phyloP scores from a whole-genome alignment of 2,797 vertebrate genomes.

The Sebastes taczanowskii region DNA sequence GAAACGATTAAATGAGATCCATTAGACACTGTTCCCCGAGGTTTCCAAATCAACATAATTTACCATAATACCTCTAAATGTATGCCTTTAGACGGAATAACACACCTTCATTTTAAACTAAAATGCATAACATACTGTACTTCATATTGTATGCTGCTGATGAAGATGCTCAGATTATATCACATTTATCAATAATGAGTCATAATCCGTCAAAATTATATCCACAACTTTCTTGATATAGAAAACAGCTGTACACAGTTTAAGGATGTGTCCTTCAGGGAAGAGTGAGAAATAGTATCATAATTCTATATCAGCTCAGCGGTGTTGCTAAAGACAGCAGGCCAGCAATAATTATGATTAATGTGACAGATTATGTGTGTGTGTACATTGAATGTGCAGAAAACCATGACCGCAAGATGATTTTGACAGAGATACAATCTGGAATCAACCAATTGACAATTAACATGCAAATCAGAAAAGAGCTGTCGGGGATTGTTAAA shows the following conservation, averaged over 20 bases:
- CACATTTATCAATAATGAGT: not conserved
- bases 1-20: not conserved
- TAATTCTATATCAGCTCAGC: not conserved
- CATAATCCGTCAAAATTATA: not conserved
- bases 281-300: not conserved
- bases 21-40: not conserved
- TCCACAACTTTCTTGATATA: not conserved
- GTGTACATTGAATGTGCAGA: slow-evolving; percentile 25
- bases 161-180: not conserved
- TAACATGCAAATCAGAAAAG: slow-evolving; percentile 47
- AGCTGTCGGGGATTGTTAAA: slow-evolving; percentile 10
- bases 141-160: not conserved
- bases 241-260: not conserved
- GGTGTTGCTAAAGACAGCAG: not conserved
- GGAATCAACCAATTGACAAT: slow-evolving; percentile 18
- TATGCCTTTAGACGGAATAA: not conserved
- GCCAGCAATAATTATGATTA: slow-evolving; percentile 23
- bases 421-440: slow-evolving; percentile 28
- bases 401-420: not conserved
- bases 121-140: not conserved
- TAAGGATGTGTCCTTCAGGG: not conserved
- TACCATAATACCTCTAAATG: not conserved
- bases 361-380: slow-evolving; percentile 10
- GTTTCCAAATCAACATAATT: not conserved
- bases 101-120: not conserved